phyloP scores from a whole-genome alignment of 2,113 vertebrate genomes.

The Pristiophorus japonicus region DNA sequence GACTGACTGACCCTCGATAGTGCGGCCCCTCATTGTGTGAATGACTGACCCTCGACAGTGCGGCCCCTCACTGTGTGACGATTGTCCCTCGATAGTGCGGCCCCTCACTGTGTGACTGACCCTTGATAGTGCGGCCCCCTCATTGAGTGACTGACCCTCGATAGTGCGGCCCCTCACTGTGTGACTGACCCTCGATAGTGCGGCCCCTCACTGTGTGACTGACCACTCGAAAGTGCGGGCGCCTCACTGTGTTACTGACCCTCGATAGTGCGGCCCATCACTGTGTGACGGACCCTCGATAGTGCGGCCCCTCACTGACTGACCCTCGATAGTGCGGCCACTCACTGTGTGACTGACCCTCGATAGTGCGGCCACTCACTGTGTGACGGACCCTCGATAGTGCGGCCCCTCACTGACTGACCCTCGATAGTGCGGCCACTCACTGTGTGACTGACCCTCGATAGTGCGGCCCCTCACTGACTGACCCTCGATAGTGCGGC shows the following conservation, averaged over 20 bases:
- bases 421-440: background rate
- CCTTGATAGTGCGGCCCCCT: too few relatives aligned
- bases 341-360: background rate
- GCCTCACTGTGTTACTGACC: background rate
- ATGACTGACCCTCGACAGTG: too few relatives aligned
- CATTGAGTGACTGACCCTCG: background rate
- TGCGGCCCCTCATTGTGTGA: too few relatives aligned
- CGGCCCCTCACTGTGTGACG: background rate
- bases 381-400: background rate
- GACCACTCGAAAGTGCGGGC: too few relatives aligned
- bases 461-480: too few relatives aligned
- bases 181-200: background rate
- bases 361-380: background rate
- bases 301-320: background rate
- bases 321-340: background rate
- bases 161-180: background rate
- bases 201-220: background rate
- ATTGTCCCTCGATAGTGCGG: background rate
- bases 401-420: background rate
- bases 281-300: background rate
- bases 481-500: too few relatives aligned
- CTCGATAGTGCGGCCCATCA: background rate
- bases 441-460: background rate
- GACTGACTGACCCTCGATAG: too few relatives aligned
- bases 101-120: background rate